These are phyloP conservation scores for Pangasius larnaudii DNA, from an alignment of 2,797 vertebrate species.

Conservation along the genomic window DNA sequence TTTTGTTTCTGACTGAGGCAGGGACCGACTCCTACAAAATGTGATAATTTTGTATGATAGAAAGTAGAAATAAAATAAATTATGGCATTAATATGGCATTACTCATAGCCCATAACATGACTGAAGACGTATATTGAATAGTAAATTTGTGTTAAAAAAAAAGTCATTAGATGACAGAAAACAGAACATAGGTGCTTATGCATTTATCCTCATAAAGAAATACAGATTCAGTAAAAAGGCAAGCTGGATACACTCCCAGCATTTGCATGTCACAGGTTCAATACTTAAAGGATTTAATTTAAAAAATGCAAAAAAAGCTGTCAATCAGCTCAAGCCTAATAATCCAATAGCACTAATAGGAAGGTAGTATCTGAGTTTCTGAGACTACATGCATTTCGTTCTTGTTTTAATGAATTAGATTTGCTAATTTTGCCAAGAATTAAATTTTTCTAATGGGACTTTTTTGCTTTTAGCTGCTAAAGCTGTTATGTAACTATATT, in stretches of 20 bases:
- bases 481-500: background rate
- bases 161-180: background rate
- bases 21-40: background rate
- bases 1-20: background rate
- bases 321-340: background rate
- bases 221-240: background rate
- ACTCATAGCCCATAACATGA: background rate
- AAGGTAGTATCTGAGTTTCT: background rate
- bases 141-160: background rate
- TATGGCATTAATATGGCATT: background rate
- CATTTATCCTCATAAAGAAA: background rate
- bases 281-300: background rate
- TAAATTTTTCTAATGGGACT: background rate
- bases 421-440: background rate
- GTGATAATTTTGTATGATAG: background rate
- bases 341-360: background rate
- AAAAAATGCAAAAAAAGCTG: background rate
- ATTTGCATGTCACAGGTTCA: background rate
- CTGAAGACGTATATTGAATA: background rate
- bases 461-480: background rate
- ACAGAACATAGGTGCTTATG: background rate
- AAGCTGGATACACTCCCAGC: background rate
- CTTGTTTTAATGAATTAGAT: background rate
- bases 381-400: background rate
- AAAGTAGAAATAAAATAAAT: background rate